Base-by-base conservation (phyloP, 2,113 vertebrate species). In the Catharus minimus region DNA sequence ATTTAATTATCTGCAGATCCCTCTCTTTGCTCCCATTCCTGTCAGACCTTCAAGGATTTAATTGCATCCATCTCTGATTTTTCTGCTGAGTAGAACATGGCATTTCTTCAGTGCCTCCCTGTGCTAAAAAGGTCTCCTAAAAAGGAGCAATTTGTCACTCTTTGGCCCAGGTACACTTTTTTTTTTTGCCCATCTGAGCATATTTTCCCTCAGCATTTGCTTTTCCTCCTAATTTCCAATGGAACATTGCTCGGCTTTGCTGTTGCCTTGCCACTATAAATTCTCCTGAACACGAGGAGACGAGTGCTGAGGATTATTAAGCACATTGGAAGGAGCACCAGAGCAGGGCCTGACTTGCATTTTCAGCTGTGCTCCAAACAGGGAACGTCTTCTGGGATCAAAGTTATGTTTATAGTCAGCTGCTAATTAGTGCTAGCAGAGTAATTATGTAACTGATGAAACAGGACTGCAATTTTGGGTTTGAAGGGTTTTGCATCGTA, bases 361-460 rank as follows among this genome's bases (percentile, higher is more conserved):
- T 90, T 88, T 52, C 68, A 61, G 86, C 55, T 9, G 0, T 11
- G 73, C 53, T 93, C 77, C 3, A 9, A 84, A 61, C 44, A 9
- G 61, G 57, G 86, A 39, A 72, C 0, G 9, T 89, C 89, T 94
- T 93, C 64, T 67, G 91, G 90, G 95, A 89, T 79, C 9, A 72
- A 57, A 75, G 82, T 89, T 92, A 15, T n/a, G n/a, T 65, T 94
- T 95, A 44, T 91, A 83, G 89, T 79, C 66, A 88, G 62, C 78
- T 79, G 76, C 81, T 97, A 96, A 97, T 97, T 97, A 93, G 65
- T 10, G 46, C 39, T 68, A 39, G 74, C 91, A 90, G 80, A 28
- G 56, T 88, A 93, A 96, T 97, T 95, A 94, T 64, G 95, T 57
- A 96, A 90, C 79, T 57, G 69, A 89, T 88, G 95, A 64, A 90